Conservation (phyloP, 92 coral and sea anemone genomes). For the Pocillopora meandrina region DNA sequence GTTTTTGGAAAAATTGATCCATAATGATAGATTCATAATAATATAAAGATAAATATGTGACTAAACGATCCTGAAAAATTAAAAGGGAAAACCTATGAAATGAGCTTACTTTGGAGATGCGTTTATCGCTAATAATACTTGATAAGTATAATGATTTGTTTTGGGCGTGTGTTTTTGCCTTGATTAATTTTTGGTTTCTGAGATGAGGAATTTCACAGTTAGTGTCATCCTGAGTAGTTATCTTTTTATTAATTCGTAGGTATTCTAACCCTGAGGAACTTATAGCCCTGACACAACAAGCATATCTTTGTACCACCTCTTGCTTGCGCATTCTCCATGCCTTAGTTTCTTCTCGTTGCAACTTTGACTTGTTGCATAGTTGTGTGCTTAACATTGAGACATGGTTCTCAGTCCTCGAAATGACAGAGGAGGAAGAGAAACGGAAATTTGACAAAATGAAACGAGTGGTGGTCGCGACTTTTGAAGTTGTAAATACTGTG, state of each 20-base stretch:
- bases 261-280: not conserved
- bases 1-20: too few relatives aligned
- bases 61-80: too few relatives aligned
- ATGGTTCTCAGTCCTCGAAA: conserved; percentile 12
- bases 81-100: too few relatives aligned
- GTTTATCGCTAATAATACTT: too few relatives aligned
- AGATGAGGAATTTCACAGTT: too few relatives aligned
- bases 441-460: not conserved
- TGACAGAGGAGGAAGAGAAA: conserved; percentile 1
- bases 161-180: too few relatives aligned
- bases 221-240: not conserved
- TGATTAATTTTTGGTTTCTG: too few relatives aligned
- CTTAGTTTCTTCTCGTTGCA: not conserved
- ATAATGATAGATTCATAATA: too few relatives aligned
- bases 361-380: not conserved
- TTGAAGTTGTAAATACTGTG: conserved; percentile 36
- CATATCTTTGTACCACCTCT: conserved; percentile 7
- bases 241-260: not conserved
- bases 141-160: too few relatives aligned
- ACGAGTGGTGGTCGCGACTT: conserved; percentile 16
- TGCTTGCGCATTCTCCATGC: conserved; percentile 19
- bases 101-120: too few relatives aligned
- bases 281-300: not conserved
- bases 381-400: conserved; percentile 21
- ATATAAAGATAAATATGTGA: too few relatives aligned